Evolutionary conservation across 2,113 vertebrate species (phyloP), one percentile per base, ranked within the genome.

Genomic region (Ciconia stormi): DNA sequence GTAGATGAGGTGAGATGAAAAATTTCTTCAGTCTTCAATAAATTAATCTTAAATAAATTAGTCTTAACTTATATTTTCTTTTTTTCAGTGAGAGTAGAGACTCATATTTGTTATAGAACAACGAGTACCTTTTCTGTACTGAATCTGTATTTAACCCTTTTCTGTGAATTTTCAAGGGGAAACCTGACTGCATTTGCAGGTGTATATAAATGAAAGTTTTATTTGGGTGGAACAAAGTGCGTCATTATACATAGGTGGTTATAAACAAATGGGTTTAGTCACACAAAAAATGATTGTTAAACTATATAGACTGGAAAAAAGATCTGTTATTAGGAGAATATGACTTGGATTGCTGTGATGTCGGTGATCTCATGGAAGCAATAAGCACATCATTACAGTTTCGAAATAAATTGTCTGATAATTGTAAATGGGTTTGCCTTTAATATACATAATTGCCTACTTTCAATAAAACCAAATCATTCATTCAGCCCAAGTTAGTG

Each of bases 41-140:
- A 96, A 93, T 88, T 70, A 72, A 21, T 71, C 42, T 90, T 78
- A 90, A 95, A 82, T 92, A 90, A 95, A 90, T 95, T 84, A 89
- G 11, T 85, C 66, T 83, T 52, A 86, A 85, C 42, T 55, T 92
- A 61, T 49, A 65, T 72, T 65, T 91, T 53, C 73, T 67, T 63
- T 95, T 96, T 83, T 95, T 66, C 32, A 42, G 13, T 93, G 49
- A 82, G 58, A 66, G 10, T 62, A 36, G 36, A 77, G 55, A 91
- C 83, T 97, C 85, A 94, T 82, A 74, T 13, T 63, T 7, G 0
- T 7, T 69, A 7, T n/a, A 7, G 11, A 81, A 34, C 16, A 42
- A 65, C 9, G 15, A 73, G 47, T 52, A 46, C 1, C 6, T 47
- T 82, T 92, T 84, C 36, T 85, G 3, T 26, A 38, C 2, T 66